Evolutionary conservation across 2,797 vertebrate genomes (phyloP), one percentile per base, ranked within the genome.

Genomic region (Gouania willdenowi): DNA sequence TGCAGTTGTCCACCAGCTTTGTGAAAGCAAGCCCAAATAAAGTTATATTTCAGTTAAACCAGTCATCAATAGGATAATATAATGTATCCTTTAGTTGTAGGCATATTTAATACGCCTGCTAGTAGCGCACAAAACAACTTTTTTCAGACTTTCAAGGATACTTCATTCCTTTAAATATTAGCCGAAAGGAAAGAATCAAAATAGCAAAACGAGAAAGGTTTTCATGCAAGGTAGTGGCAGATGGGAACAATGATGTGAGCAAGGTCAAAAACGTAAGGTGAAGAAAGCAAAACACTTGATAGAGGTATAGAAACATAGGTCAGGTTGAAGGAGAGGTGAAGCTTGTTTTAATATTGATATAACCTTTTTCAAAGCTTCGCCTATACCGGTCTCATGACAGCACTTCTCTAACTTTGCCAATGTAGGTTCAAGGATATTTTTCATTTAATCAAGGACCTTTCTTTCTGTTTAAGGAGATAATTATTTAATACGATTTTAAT

Each of bases 401-500:
- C 24, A 25, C 29, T 34, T 33, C 12, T 40, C 25, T 39, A 33
- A 19, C 34, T 45, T 28, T 45, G 58, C 68, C 54, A 41, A 38
- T 18, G 38, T 47, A 27, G 26, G 52, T 58, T 63, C 44, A 53
- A 35, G 64, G 49, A 65, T 41, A 44, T 47, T 70, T 70, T 71
- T 63, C 48, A 38, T 74, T 72, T 53, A 39, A 66, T 62, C 41
- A 64, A 44, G 37, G 65, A 65, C 38, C n/a, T n/a, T 46, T 60
- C 38, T 47, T 44, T 70, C 35, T 17, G 22, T 77, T 79, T 79
- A 35, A 47, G 40, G 19, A 26, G 14, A 1, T 38, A 3, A 36
- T 56, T 52, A 18, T 68, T 78, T 79, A 76, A 84, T 77, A 80
- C 68, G 71, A 71, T 52, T 70, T 81, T 3, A 77, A 76, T 82